Percentiles rank a stretch among this genome's conserved stretches.
These are phyloP conservation scores for Melangyna quadrimaculata DNA, from an alignment of 2,888 invertebrate genomes.

Conservation along the genomic window DNA sequence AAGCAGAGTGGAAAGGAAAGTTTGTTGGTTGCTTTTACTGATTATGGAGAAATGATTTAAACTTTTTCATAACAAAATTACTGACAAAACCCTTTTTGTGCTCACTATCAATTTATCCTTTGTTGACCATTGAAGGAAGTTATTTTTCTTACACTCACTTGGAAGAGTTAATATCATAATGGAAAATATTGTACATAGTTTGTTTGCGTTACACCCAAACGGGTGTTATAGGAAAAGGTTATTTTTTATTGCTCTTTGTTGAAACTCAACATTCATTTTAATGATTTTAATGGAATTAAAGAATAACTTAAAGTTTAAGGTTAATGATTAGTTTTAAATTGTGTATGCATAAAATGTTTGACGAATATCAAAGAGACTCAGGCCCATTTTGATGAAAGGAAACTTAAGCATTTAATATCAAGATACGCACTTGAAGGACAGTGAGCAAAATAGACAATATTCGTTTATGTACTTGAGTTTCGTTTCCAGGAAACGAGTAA, in stretches of 20 bases:
- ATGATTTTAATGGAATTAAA: background rate
- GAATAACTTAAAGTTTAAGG: background rate
- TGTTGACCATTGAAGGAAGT: conserved; percentile 16
- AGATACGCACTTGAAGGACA: too few species aligned
- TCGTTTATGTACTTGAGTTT: too few species aligned
- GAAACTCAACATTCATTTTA: background rate
- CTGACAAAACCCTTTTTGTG: conserved; percentile 14
- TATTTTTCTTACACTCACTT: background rate
- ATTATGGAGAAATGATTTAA: conserved; percentile 25
- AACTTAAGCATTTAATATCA: too few species aligned
- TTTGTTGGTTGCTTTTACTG: conserved; percentile 20
- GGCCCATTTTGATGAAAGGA: too few species aligned
- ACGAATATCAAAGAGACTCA: too few species aligned
- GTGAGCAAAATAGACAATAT: too few species aligned
- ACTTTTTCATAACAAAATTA: background rate
- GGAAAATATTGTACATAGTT: background rate
- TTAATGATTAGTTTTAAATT: background rate
- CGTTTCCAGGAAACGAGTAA: too few species aligned
- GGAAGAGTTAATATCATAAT: background rate
- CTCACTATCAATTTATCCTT: conserved; percentile 18
- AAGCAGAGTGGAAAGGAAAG: background rate
- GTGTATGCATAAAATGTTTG: background rate
- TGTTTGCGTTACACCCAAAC: background rate
- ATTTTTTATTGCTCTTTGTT: background rate
- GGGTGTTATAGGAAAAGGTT: background rate